Evolutionary conservation across 2,113 vertebrate genomes (phyloP).

Genomic region (Sinocyclocheilus anophthalmus): DNA sequence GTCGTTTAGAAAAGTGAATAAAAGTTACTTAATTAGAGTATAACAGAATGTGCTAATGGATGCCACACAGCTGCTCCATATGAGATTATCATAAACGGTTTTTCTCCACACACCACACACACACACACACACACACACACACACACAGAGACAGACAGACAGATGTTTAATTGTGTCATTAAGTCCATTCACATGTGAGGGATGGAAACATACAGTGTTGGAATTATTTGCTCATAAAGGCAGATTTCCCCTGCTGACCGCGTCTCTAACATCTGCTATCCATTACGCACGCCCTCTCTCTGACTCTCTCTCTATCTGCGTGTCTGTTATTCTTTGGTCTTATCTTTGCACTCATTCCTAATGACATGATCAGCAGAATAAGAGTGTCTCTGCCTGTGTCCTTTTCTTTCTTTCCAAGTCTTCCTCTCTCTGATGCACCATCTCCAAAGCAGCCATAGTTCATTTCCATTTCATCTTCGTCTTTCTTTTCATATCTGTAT

Average conservation of each 20-base stretch:
- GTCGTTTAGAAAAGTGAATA: too few relatives aligned
- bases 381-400: constrained; percentile 25
- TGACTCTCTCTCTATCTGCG: constrained; percentile 13
- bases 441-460: background rate
- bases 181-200: too few relatives aligned
- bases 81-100: too few relatives aligned
- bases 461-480: background rate
- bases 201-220: too few relatives aligned
- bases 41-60: too few relatives aligned
- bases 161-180: too few relatives aligned
- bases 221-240: too few relatives aligned
- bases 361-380: constrained; percentile 28
- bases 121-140: too few relatives aligned
- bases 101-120: too few relatives aligned
- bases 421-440: constrained; percentile 29
- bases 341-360: constrained; percentile 45
- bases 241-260: constrained; percentile 2
- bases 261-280: constrained; percentile 64
- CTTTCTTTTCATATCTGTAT: background rate
- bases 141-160: too few relatives aligned
- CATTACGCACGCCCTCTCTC: constrained; percentile 47
- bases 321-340: constrained; percentile 14
- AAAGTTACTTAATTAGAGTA: too few relatives aligned
- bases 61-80: too few relatives aligned
- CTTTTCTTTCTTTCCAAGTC: constrained; percentile 42